A percentile compares a stretch with the other conserved stretches of the same genome.
These are phyloP conservation scores for Plebejus argus DNA, from an alignment of 2,888 invertebrate species.

Conservation along the genomic window DNA sequence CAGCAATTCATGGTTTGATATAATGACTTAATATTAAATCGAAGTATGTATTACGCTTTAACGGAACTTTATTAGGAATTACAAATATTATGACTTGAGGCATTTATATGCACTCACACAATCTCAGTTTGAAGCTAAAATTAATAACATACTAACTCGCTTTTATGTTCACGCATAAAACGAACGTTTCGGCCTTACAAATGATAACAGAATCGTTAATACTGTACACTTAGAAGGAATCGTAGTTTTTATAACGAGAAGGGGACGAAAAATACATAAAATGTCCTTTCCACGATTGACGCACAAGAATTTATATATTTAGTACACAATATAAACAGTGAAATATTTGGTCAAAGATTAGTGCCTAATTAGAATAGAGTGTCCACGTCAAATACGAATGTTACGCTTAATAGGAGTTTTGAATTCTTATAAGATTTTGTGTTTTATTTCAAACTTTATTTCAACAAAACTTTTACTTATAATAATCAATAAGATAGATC, in stretches of 20 bases:
- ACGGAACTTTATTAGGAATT: background rate
- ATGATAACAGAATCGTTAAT: conserved; percentile 63
- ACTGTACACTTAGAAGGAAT: conserved; percentile 61
- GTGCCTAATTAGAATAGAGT: background rate
- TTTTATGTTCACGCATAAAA: conserved; percentile 44
- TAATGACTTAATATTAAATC: no score
- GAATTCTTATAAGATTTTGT: background rate
- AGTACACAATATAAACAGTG: conserved; percentile 50
- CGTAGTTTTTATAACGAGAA: conserved; percentile 56
- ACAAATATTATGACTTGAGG: background rate
- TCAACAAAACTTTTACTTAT: no score
- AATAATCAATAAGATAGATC: no score
- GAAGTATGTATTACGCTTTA: background rate
- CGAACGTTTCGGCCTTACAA: conserved; percentile 43
- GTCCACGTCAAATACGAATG: background rate
- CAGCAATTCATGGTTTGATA: no score
- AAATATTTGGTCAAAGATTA: conserved; percentile 34
- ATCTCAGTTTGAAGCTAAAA: conserved; percentile 31
- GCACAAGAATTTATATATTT: conserved; percentile 66
- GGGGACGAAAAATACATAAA: conserved; percentile 61
- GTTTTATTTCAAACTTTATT: no score
- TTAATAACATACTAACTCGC: conserved; percentile 38
- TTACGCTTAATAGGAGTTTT: background rate
- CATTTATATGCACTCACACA: background rate
- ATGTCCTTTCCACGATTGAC: conserved; percentile 66